These are phyloP conservation scores for Chrysogorgia sp. DNA, from an alignment of 92 coral and sea anemone genomes.

Conservation along the genomic window DNA sequence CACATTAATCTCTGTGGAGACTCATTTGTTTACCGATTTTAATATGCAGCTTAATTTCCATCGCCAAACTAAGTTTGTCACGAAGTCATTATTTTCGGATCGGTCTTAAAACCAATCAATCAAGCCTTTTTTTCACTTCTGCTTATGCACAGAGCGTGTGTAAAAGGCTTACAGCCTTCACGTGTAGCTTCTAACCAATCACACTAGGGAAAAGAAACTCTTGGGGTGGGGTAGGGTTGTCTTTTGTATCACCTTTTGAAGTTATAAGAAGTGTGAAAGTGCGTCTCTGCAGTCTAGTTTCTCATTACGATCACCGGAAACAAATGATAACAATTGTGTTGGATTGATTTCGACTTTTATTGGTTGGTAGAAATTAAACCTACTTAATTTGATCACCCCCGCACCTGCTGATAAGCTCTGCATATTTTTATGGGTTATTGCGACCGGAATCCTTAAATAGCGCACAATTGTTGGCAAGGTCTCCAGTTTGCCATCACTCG, in stretches of 20 bases:
- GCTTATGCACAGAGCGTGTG: too few species aligned
- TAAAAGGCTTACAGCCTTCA: too few species aligned
- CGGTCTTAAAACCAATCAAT: conserved; percentile 12
- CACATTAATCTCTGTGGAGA: conserved; percentile 9
- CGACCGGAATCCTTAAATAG: conserved; percentile 13
- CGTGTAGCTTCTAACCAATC: too few species aligned
- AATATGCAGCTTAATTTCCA: conserved; percentile 27
- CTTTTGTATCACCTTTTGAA: neutral
- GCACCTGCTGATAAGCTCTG: conserved; percentile 13
- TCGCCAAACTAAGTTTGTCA: neutral
- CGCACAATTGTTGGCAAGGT: neutral
- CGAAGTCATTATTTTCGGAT: conserved; percentile 27
- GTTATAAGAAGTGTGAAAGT: neutral
- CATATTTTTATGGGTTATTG: neutral
- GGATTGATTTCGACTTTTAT: conserved; percentile 22
- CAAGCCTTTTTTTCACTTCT: neutral
- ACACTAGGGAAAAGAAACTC: too few species aligned
- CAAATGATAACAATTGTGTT: neutral
- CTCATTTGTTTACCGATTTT: conserved; percentile 17
- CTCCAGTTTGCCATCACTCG: neutral
- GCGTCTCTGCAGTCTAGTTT: conserved; percentile 19
- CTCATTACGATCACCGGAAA: neutral
- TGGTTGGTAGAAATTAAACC: conserved; percentile 26
- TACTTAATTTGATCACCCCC: conserved; percentile 36
- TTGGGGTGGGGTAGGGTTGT: neutral